phyloP scores from a whole-genome alignment of 2,797 vertebrate genomes.

The Triplophysa bombifrons region DNA sequence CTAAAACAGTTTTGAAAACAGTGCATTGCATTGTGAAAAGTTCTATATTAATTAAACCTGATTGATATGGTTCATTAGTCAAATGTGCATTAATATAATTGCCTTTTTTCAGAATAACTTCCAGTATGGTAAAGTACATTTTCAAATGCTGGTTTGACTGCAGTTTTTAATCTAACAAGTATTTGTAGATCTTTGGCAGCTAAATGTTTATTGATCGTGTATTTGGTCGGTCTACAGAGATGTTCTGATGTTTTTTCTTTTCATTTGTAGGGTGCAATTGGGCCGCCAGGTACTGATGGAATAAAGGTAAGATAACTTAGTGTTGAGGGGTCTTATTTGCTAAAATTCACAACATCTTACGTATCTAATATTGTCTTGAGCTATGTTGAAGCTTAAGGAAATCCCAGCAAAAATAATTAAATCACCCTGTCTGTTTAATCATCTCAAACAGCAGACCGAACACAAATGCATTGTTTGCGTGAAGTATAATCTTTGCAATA shows the following conservation, averaged over 20 bases:
- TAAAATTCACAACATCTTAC: too few relatives aligned
- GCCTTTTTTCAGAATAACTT: too few relatives aligned
- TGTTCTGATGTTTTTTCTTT: constrained; percentile 35
- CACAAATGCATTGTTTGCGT: neutral
- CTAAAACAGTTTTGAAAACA: too few relatives aligned
- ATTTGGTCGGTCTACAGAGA: neutral
- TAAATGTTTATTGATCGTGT: too few relatives aligned
- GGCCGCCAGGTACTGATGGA: constrained; percentile 86
- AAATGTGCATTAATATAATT: too few relatives aligned
- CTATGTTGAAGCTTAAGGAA: neutral
- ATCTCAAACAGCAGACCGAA: neutral
- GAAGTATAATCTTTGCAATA: neutral
- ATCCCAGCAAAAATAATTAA: neutral
- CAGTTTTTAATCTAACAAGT: too few relatives aligned
- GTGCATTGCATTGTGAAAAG: too few relatives aligned
- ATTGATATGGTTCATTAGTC: too few relatives aligned
- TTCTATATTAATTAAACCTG: too few relatives aligned
- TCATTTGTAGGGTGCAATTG: constrained; percentile 83
- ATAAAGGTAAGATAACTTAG: constrained; percentile 83
- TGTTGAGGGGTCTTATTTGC: neutral
- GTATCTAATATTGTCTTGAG: constrained; percentile 8
- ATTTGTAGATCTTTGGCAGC: too few relatives aligned
- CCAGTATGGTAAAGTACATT: too few relatives aligned
- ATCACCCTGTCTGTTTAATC: neutral
- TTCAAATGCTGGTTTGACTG: too few relatives aligned